Evolutionary conservation across 2,888 invertebrate genomes (phyloP), one percentile per base, ranked within the genome.

Genomic region (Malthinus seriepunctatus): DNA sequence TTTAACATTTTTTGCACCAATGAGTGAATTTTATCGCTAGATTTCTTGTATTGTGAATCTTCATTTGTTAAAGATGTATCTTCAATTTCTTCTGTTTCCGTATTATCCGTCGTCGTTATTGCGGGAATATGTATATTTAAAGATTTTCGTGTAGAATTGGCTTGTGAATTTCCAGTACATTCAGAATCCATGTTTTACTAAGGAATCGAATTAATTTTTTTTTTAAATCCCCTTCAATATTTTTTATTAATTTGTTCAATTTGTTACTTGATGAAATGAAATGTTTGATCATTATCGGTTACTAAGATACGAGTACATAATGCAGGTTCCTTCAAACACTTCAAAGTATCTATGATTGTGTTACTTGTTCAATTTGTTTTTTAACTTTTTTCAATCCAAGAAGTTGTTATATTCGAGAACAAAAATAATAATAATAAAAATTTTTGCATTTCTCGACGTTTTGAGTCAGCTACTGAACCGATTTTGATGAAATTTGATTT

Each of bases 1-100:
- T 71, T 65, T 55, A 73, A 70, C 1, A 76, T 74, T 65, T 75
- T 75, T 39, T 69, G 64, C 35, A 75, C 73, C 7, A 74, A 52
- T 56, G 70, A 52, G 32, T 61, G 62, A 10, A 71, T 69, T 56
- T 63, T 65, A 6, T 49, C 44, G 15, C 45, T 52, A 1, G 60
- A 60, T 11, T 46, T 12, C 4, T 23, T 42, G 39, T 42, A 42
- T n/a, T 42, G 15, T 15, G 10, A 1, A 23, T 42, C 39, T 2
- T 42, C 34, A n/a, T 1, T 35, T 12, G 14, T 23, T 8, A 47
- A n/a, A 15, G 33, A 34, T 35, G 14, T 10, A 37, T 10, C 10
- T 10, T n/a, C 32, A 7, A 14, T 14, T n/a, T 10, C 23, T 42
- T 42, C 11, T 8, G 31, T 32, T 12, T 11, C 32, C 9, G 39